These are phyloP conservation scores for Echinarachnius parma DNA, from an alignment of 53 echinoderm and acorn worm species.

Conservation along the genomic window DNA sequence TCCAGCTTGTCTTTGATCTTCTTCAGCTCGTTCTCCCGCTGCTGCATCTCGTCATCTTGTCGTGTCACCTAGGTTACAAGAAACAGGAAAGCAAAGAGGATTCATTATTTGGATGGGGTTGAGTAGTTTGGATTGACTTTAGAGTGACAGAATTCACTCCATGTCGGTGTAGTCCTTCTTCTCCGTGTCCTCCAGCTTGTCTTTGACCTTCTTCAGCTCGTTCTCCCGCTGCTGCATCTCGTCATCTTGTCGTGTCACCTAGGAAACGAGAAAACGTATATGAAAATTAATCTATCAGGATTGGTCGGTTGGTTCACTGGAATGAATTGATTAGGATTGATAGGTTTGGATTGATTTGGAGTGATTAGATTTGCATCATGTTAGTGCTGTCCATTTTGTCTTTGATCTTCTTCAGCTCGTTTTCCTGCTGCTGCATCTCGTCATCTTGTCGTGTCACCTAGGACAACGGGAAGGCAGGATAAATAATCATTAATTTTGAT, in stretches of 20 bases:
- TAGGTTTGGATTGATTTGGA: not conserved
- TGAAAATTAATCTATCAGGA: too few relatives aligned
- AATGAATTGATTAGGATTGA: not conserved
- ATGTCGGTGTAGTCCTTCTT: slow-evolving; percentile 60
- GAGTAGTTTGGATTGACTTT: too few relatives aligned
- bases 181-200: slow-evolving; percentile 59
- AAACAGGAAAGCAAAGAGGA: not conserved
- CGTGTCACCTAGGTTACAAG: slow-evolving; percentile 60
- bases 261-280: too few relatives aligned
- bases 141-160: too few relatives aligned
- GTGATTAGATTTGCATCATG: too few relatives aligned
- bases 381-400: slow-evolving; percentile 59
- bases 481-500: not conserved
- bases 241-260: slow-evolving; percentile 90
- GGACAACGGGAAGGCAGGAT: not conserved
- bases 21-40: slow-evolving; percentile 76
- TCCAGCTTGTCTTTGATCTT: slow-evolving; percentile 65
- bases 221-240: slow-evolving; percentile 87
- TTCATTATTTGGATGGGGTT: not conserved
- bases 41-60: slow-evolving; percentile 89
- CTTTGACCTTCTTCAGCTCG: slow-evolving; percentile 63
- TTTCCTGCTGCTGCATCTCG: slow-evolving; percentile 81
- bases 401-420: slow-evolving; percentile 66
- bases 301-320: too few relatives aligned
- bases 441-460: slow-evolving; percentile 90